Base-by-base conservation (phyloP, 1,140 invertebrate species). In the Zaprionus tsacasi region DNA sequence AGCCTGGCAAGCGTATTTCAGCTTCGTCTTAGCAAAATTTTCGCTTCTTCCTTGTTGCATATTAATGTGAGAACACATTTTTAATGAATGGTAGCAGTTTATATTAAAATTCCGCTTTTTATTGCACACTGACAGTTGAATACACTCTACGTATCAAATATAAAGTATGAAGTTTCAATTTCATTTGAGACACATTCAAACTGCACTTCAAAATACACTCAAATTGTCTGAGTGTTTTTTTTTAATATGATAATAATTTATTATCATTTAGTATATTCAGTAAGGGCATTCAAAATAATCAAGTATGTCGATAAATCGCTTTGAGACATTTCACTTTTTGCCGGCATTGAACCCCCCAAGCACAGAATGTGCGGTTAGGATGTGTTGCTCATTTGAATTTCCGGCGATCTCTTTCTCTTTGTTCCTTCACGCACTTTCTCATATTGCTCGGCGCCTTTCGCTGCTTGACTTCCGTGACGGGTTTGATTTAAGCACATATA, bases 391-490 rank as follows among this genome's bases (percentile, higher is more conserved):
- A 63, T 54, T 61, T 57, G 12, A 15, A 57, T 66, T 52, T 72
- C 66, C 56, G 45, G 55, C 55, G 36, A 35, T 50, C 67, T 48
- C 36, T 45, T 58, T 13, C 27, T 30, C 27, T 2, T 56, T 10
- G n/a, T 40, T 13, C 40, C 27, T 63, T 35, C 30, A 50, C 45
- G 45, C 45, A 50, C 45, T 50, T 50, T 50, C 45, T 17, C 21
- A 50, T 8, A 21, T 50, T 17, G 45, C 12, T 11, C 38, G 38
- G 2, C 6, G 33, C 33, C 33, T 35, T 35, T 45, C 40, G 40
- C 40, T 12, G 12, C 17, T 15, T 33, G 15, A 74, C 71, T 74
- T 74, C 71, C 71, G 69, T 27, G 68, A 43, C 25, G 50, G 11
- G 50, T 4, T 21, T 54, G 25, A 55, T 55, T 55, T 55, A 55